Conservation (phyloP, 2,113 vertebrate genomes). For the Sprattus sprattus region DNA sequence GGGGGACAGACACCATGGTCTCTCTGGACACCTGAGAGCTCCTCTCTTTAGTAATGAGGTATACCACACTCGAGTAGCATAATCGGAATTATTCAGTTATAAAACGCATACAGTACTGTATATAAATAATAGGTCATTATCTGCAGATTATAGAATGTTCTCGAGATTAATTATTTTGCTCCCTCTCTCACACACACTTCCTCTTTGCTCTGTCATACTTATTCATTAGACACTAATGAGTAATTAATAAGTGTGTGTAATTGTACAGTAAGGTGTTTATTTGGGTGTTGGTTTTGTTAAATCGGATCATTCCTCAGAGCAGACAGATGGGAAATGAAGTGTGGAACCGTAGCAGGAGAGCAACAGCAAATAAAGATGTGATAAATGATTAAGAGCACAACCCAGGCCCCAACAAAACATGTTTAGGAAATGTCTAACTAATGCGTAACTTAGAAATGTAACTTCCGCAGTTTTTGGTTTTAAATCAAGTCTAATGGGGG, state of each 20-base stretch:
- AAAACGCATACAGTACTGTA: background rate
- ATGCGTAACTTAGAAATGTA: background rate
- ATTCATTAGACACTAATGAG: background rate
- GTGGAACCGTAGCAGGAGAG: background rate
- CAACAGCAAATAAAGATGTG: background rate
- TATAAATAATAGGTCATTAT: too few species aligned
- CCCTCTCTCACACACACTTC: background rate
- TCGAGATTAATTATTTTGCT: background rate
- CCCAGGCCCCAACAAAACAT: background rate
- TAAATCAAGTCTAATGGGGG: background rate
- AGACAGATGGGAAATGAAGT: background rate
- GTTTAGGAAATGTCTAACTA: background rate
- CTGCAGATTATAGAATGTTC: background rate
- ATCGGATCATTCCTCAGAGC: background rate
- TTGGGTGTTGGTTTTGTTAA: conserved; percentile 17
- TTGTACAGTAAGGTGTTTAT: background rate
- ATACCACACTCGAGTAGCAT: background rate
- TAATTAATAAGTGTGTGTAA: conserved; percentile 1
- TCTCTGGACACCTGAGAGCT: background rate
- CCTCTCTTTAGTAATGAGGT: background rate
- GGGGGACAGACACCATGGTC: background rate
- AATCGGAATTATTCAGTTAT: too few species aligned
- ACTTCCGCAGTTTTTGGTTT: background rate
- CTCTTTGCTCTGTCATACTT: background rate
- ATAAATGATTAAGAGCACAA: background rate